A percentile compares a stretch with the other conserved stretches of the same genome.
Evolutionary conservation across 2,797 vertebrate species (phyloP).

Genomic region (Parotocinclus haroldoi): DNA sequence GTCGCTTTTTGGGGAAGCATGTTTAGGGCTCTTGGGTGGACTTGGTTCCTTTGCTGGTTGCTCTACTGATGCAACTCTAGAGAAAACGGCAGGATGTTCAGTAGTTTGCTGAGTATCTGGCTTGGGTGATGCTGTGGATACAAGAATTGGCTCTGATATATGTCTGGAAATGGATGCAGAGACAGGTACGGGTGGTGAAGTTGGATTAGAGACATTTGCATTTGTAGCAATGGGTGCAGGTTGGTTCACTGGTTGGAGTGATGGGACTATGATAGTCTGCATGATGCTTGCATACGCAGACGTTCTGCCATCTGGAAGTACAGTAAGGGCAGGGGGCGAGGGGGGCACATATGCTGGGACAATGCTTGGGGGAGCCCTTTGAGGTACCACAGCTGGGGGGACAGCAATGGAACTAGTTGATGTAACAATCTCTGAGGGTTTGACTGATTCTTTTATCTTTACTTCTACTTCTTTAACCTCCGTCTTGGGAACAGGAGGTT

Average conservation of each 20-base stretch:
- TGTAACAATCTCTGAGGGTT: conserved; percentile 59
- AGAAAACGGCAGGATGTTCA: conserved; percentile 76
- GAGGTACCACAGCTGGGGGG: conserved; percentile 53
- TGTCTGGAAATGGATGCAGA: conserved; percentile 42
- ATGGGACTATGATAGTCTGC: conserved; percentile 81
- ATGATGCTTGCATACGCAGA: conserved; percentile 92
- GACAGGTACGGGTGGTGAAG: conserved; percentile 33
- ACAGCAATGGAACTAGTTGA: conserved; percentile 59
- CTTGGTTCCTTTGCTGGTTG: conserved; percentile 68
- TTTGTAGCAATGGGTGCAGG: conserved; percentile 21
- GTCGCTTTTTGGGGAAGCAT: conserved; percentile 56
- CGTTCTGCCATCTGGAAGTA: conserved; percentile 72
- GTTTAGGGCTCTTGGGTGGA: conserved; percentile 57
- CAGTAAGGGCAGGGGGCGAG: conserved; percentile 58
- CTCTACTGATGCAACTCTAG: conserved; percentile 76
- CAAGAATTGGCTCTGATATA: conserved; percentile 39
- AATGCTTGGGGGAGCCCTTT: conserved; percentile 46
- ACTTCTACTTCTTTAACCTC: conserved; percentile 47
- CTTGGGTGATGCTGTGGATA: conserved; percentile 43
- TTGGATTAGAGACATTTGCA: conserved; percentile 22
- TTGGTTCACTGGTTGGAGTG: conserved; percentile 49
- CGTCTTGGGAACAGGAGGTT: conserved; percentile 43
- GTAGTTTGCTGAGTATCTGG: conserved; percentile 53
- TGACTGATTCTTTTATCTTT: conserved; percentile 30
- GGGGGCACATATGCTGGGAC: conserved; percentile 55